Base-by-base conservation (phyloP, 2,113 vertebrate genomes). In the Phainopepla nitens region DNA sequence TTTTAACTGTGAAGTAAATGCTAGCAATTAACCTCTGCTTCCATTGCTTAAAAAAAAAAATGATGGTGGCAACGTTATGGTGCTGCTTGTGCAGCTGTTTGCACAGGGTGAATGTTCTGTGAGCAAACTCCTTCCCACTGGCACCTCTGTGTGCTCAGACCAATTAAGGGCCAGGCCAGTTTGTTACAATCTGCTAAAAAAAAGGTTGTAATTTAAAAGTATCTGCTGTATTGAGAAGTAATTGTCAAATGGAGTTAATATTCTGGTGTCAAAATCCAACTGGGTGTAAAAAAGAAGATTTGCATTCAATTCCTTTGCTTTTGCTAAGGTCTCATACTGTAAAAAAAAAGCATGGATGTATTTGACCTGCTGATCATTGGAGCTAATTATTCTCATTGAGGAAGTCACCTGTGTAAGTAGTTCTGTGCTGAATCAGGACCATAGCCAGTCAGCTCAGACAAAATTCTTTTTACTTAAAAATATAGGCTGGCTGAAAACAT, bases 21-120 rank as follows among this genome's bases (percentile, higher is more conserved):
- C 58, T 47, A 90, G 86, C 85, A 96, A 96, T 98, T 98, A 97
- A 96, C 97, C 97, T 98, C 95, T 97, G 70, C 95, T 96, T 97
- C 91, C 89, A 44, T 73, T 75, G 82, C 88, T 95, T 73, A 44
- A 92, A 92, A 94, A 92, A 92, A 94, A 93, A 81, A 92, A 87
- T 10, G 20, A 58, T 16, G 42, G 79, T 8, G 90, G 93, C 78
- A 91, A 91, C 5, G 15, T 95, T 95, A 86, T 0, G 2, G 54
- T 62, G 13, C 82, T 76, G 85, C 54, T 75, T 7, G 23, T 91
- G 68, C 58, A 82, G 90, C 91, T 95, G 82, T 94, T 94, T 90
- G 70, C 24, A 2, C 77, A 73, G 82, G 73, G 54, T 53, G 28
- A 73, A 72, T 13, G 24, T 79, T 70, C 7, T 7, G 35, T 14